Evolutionary conservation across 2,888 invertebrate species (phyloP).

Genomic region (Deilephila porcellus): DNA sequence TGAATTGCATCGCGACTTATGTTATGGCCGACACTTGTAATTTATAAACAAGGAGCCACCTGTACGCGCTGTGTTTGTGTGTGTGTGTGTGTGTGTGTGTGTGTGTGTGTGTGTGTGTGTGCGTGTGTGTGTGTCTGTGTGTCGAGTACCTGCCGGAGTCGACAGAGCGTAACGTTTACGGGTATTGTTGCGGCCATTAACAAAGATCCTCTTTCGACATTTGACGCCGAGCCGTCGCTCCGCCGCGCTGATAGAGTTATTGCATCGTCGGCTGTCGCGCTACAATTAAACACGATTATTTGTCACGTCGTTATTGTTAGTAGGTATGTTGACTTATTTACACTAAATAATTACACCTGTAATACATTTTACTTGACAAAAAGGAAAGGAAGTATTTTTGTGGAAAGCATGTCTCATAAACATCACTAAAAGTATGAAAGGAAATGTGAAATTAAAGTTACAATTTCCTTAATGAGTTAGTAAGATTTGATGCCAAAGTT

Average conservation of each 20-base stretch:
- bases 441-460: too few species aligned
- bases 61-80: conserved; percentile 46
- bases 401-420: too few species aligned
- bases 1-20: conserved; percentile 40
- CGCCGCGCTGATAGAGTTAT: not conserved
- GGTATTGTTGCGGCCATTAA: conserved; percentile 65
- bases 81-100: conserved; percentile 35
- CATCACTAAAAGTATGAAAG: too few species aligned
- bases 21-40: conserved; percentile 49
- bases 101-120: conserved; percentile 35
- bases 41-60: conserved; percentile 58
- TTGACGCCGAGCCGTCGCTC: conserved; percentile 37
- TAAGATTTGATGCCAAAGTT: too few species aligned
- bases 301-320: not conserved
- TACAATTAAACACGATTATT: not conserved
- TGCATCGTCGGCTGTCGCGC: conserved; percentile 1
- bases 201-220: conserved; percentile 51
- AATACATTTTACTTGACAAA: not conserved
- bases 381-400: not conserved
- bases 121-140: conserved; percentile 45
- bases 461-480: too few species aligned
- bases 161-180: conserved; percentile 67
- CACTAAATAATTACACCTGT: too few species aligned
- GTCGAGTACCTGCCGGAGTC: conserved; percentile 59
- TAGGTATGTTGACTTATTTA: not conserved